These are phyloP conservation scores for Whitmania pigra DNA, from an alignment of 1,140 invertebrate species.

Conservation along the genomic window DNA sequence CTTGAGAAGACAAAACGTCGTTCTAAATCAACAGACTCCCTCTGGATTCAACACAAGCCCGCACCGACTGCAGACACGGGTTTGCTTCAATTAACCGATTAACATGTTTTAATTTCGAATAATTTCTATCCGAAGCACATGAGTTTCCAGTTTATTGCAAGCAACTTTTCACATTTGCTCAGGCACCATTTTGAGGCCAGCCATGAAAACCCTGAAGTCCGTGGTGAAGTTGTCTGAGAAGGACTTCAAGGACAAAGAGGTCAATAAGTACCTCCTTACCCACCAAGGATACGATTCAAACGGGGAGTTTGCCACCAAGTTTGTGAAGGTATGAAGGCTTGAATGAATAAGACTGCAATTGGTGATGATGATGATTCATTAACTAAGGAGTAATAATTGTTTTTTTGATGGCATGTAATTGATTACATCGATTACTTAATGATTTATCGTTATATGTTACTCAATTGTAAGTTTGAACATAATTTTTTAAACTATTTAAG, in stretches of 20 bases:
- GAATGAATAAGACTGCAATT: background rate
- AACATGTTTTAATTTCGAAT: no score
- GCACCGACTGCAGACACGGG: constrained; percentile 13
- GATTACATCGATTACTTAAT: no score
- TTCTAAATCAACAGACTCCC: constrained; percentile 5
- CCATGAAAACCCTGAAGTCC: constrained; percentile 66
- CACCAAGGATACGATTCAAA: constrained; percentile 77
- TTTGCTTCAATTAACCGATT: no score
- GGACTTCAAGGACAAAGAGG: constrained; percentile 61
- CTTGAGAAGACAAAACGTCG: background rate
- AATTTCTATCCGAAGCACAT: no score
- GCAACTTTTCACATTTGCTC: constrained; percentile 20
- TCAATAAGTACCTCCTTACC: constrained; percentile 76
- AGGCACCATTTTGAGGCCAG: constrained; percentile 76
- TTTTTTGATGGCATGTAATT: no score
- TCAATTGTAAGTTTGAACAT: no score
- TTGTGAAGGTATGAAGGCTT: constrained; percentile 64
- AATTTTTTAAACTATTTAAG: no score
- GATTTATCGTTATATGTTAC: no score
- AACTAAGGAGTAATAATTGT: background rate
- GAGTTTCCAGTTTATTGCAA: no score
- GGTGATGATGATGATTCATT: background rate
- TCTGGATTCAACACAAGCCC: constrained; percentile 12
- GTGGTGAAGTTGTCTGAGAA: constrained; percentile 61
- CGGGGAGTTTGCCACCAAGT: constrained; percentile 78